Evolutionary conservation across 2,113 vertebrate species (phyloP).

Genomic region (Cottus gobio): DNA sequence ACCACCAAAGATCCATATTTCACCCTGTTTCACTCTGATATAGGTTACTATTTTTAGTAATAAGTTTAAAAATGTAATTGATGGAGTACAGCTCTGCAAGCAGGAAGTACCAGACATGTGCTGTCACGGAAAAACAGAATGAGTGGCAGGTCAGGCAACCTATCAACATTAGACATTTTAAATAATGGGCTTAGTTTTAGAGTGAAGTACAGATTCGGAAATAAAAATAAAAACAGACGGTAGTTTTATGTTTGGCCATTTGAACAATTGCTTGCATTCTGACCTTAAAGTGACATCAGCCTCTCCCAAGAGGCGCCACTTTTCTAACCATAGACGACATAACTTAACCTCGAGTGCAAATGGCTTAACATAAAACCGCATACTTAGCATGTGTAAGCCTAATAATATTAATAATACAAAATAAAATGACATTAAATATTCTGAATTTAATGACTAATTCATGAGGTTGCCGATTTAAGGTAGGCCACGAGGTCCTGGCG

Average conservation of each 20-base stretch:
- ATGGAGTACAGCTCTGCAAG: constrained; percentile 3
- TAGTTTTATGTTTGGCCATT: constrained; percentile 58
- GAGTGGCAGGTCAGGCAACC: constrained; percentile 1
- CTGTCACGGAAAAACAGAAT: constrained; percentile 36
- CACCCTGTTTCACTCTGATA: not conserved
- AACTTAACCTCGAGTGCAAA: constrained; percentile 23
- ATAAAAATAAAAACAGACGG: not conserved
- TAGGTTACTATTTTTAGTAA: not conserved
- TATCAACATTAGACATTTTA: not conserved
- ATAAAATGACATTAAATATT: constrained; percentile 68
- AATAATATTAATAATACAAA: constrained; percentile 19
- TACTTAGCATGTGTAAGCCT: constrained; percentile 32
- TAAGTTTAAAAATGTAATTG: not conserved
- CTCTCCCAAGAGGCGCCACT: not conserved
- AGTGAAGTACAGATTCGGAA: constrained; percentile 8
- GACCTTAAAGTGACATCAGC: not conserved
- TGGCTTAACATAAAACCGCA: constrained; percentile 56
- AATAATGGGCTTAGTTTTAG: constrained; percentile 23
- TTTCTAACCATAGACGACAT: not conserved
- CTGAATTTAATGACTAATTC: constrained; percentile 36
- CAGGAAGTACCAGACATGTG: not conserved
- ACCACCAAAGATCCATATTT: not conserved
- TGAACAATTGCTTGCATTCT: constrained; percentile 1
- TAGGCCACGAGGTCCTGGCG: constrained; percentile 86
- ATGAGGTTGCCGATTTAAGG: constrained; percentile 87